Conservation (phyloP, 2,888 invertebrate genomes). For the Plutella xylostella region DNA sequence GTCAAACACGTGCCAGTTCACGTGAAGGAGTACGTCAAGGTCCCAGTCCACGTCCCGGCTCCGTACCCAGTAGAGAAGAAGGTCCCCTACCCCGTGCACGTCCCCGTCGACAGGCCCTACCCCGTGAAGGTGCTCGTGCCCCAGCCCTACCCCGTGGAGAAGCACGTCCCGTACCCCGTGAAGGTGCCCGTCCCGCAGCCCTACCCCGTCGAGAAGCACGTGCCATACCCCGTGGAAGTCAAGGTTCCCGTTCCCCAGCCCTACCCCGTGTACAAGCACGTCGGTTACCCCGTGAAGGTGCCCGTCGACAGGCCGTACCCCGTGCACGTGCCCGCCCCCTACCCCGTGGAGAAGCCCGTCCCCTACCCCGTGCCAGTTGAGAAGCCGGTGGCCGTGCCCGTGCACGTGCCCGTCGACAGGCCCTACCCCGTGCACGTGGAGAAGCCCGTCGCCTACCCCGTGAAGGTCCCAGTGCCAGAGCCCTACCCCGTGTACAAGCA, state of each 20-base stretch:
- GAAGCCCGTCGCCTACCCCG: conserved; percentile 62
- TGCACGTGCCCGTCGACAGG: conserved; percentile 73
- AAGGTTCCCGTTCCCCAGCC: conserved; percentile 82
- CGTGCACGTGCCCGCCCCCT: conserved; percentile 73
- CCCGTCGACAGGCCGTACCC: conserved; percentile 78
- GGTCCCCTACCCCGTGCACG: conserved; percentile 77
- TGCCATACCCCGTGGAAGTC: conserved; percentile 78
- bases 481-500: conserved; percentile 76
- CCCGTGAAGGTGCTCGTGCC: conserved; percentile 84
- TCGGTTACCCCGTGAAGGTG: conserved; percentile 75
- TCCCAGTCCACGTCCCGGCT: conserved; percentile 80
- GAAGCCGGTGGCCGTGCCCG: conserved; percentile 72
- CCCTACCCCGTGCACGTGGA: conserved; percentile 69
- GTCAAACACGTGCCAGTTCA: conserved; percentile 76
- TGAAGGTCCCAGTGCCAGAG: conserved; percentile 69
- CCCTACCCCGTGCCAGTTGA: conserved; percentile 73
- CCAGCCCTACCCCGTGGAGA: conserved; percentile 84
- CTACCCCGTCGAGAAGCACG: conserved; percentile 82
- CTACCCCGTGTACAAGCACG: conserved; percentile 76
- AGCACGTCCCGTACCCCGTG: conserved; percentile 79
- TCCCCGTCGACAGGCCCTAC: conserved; percentile 81
- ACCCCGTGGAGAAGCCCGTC: conserved; percentile 72
- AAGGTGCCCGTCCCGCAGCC: conserved; percentile 81
- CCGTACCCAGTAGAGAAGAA: conserved; percentile 85
- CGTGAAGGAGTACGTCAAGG: conserved; percentile 83